Conservation (phyloP, 2,113 vertebrate genomes). For the Elanoides forficatus region DNA sequence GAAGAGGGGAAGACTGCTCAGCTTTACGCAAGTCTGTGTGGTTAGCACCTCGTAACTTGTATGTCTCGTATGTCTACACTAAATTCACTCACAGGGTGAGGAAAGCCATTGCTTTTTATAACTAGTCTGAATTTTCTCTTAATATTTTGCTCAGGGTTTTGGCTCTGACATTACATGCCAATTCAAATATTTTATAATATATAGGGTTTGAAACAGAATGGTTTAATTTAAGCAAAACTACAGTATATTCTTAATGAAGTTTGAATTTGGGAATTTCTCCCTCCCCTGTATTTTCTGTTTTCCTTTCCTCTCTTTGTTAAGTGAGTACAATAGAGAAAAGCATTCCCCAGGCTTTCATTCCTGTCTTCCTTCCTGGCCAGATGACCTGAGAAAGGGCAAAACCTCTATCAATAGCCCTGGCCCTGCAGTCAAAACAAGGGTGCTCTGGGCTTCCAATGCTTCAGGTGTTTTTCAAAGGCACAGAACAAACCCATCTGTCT, state of each 20-base stretch:
- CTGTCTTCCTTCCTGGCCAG: conserved; percentile 30
- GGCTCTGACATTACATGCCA: not conserved
- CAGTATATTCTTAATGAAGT: not conserved
- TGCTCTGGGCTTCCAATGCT: not conserved
- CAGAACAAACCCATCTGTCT: not conserved
- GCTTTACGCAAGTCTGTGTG: not conserved
- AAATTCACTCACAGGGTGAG: not conserved
- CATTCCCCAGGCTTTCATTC: not conserved
- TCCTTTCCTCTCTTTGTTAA: conserved; percentile 51
- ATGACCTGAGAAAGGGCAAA: not conserved
- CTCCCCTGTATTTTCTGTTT: not conserved
- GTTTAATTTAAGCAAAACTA: not conserved
- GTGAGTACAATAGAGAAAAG: not conserved
- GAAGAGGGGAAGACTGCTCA: not conserved
- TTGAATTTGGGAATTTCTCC: not conserved
- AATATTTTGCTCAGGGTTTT: not conserved
- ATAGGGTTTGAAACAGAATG: not conserved
- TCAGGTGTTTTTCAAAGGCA: not conserved
- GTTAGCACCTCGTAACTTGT: not conserved
- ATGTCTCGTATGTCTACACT: not conserved
- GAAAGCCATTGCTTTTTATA: not conserved
- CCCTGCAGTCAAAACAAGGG: not conserved
- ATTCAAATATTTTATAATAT: not conserved
- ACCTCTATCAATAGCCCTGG: not conserved
- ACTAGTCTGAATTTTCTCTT: not conserved